A percentile compares a stretch with the other conserved stretches of the same genome.
phyloP scores from a whole-genome alignment of 2,113 vertebrate genomes.

The Grammomys dolichurus region DNA sequence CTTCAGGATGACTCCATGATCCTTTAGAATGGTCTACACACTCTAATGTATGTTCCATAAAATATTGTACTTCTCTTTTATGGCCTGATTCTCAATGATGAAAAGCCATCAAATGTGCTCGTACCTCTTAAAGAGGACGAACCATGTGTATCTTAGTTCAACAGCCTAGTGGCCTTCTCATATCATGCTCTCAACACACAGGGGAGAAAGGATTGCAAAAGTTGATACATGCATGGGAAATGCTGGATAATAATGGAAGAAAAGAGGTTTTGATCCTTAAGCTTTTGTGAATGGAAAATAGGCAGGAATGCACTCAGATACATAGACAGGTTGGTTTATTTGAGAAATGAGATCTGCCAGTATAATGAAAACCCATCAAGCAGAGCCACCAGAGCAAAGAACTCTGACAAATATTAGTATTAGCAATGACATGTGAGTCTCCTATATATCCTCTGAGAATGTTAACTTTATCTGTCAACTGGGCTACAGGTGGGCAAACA shows the following conservation, averaged over 20 bases:
- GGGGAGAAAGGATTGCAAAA: background rate
- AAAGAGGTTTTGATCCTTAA: background rate
- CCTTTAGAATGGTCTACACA: background rate
- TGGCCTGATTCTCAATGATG: background rate
- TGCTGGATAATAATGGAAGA: background rate
- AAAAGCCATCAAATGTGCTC: background rate
- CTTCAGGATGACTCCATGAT: background rate
- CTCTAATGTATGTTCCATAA: background rate
- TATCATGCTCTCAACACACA: background rate
- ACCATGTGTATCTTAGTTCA: background rate
- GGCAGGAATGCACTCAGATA: background rate
- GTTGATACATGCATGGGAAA: background rate
- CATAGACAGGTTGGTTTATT: background rate
- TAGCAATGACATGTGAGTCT: background rate
- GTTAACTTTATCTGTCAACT: background rate
- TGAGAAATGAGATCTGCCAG: background rate
- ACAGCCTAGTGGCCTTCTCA: background rate
- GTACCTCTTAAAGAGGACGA: background rate
- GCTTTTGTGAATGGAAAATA: background rate
- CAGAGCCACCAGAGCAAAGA: background rate
- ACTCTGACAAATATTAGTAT: background rate
- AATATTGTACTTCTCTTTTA: background rate
- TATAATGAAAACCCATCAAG: background rate
- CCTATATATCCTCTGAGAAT: background rate
- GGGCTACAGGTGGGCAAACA: background rate